A percentile compares a stretch with the other conserved stretches of the same genome.
These are phyloP conservation scores for Mylabris sibirica DNA, from an alignment of 2,888 invertebrate species.

Conservation along the genomic window DNA sequence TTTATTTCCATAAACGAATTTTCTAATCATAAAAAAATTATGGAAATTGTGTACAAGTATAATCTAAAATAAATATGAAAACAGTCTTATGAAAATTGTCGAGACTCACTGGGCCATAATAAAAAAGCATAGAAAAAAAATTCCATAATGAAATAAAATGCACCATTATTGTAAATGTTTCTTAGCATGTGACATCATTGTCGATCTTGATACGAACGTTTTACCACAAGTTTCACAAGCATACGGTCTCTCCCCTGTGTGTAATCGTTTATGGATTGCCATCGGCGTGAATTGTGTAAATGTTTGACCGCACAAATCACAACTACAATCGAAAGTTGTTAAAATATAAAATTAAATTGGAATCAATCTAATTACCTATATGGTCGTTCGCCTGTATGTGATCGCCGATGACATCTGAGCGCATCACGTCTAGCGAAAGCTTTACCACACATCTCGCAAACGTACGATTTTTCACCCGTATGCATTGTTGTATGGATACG, in stretches of 20 bases:
- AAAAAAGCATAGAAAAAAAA: not conserved
- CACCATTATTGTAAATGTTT: slow-evolving; percentile 56
- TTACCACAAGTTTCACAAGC: slow-evolving; percentile 67
- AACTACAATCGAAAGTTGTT: slow-evolving; percentile 53
- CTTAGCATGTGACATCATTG: slow-evolving; percentile 68
- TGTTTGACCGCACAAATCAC: slow-evolving; percentile 69
- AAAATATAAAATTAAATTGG: not conserved
- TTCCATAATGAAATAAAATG: not conserved
- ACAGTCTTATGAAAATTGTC: slow-evolving; percentile 12
- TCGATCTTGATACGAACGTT: slow-evolving; percentile 67
- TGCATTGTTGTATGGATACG: slow-evolving; percentile 69
- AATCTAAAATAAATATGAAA: slow-evolving; percentile 10
- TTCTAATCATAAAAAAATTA: not conserved
- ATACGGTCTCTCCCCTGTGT: slow-evolving; percentile 70
- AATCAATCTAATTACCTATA: slow-evolving; percentile 56
- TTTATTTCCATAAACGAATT: not conserved
- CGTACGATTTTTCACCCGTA: slow-evolving; percentile 69
- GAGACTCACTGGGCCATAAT: not conserved
- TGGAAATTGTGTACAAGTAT: slow-evolving; percentile 1
- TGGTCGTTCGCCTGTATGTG: slow-evolving; percentile 68
- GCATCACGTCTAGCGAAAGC: slow-evolving; percentile 70
- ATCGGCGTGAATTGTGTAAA: slow-evolving; percentile 72
- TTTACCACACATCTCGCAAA: slow-evolving; percentile 69
- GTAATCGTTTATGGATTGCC: slow-evolving; percentile 69
- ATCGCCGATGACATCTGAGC: slow-evolving; percentile 65